phyloP scores from a whole-genome alignment of 1,140 invertebrate species.

The Nebria ingens region DNA sequence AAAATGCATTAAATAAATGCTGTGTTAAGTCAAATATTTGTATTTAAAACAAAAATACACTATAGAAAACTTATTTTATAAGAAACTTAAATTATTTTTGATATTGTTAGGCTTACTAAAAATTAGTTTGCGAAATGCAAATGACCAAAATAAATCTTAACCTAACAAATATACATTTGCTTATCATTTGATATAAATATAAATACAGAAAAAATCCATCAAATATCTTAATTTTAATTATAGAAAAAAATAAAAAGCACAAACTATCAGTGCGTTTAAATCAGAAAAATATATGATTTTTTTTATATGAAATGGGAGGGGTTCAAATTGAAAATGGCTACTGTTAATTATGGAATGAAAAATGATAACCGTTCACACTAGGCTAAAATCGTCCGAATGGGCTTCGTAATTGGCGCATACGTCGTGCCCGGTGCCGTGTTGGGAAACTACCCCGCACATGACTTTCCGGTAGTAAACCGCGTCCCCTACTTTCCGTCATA shows the following conservation, averaged over 20 bases:
- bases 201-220: not conserved
- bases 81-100: not conserved
- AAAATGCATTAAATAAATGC: too few species aligned
- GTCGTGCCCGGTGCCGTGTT: not conserved
- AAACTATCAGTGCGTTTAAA: not conserved
- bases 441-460: not conserved
- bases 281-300: not conserved
- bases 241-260: not conserved
- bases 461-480: not conserved
- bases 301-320: too few species aligned
- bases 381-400: not conserved
- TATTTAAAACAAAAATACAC: not conserved
- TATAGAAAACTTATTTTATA: not conserved
- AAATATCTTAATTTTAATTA: conserved; percentile 1
- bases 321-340: not conserved
- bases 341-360: not conserved
- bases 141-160: too few species aligned
- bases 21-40: not conserved
- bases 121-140: too few species aligned
- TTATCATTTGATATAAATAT: too few species aligned
- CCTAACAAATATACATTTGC: not conserved
- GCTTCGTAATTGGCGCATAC: not conserved
- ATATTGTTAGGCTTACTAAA: too few species aligned
- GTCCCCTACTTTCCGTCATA: not conserved
- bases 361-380: not conserved